Evolutionary conservation across 2,797 vertebrate genomes (phyloP), one percentile per base, ranked within the genome.

Genomic region (Falco columbarius): DNA sequence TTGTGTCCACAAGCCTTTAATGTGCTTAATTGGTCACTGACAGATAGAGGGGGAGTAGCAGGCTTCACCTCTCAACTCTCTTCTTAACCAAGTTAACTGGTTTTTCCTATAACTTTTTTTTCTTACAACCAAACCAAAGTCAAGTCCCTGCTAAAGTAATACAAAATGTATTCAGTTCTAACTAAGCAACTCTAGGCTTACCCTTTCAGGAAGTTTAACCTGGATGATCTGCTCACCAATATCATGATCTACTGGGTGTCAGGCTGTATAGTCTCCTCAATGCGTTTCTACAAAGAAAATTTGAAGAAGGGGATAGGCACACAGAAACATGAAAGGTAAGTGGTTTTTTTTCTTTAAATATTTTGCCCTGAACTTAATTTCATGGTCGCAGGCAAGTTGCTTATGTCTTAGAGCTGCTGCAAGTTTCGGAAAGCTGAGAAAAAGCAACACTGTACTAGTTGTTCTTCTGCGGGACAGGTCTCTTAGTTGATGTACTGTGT

Each of bases 171-270:
- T 63, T 93, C 20, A 29, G 32, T 52, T 92, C 59, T 88, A 76
- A 88, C 36, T 40, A 74, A 71, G 7, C 32, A 40, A 18, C 51
- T 96, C 73, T 96, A 91, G 67, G 15, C 12, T 93, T 72, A 46
- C 46, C 54, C 72, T 7, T 79, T 36, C 94, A 98, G 98, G 96
- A 98, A 98, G 87, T 98, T 95, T 93, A 95, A 95, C 80, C 95
- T 98, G 96, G 98, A 98, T 7, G 98, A 98, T 6, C 97, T 98
- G 92, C 97, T 98, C 89, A 98, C 98, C 89, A 98, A 97, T n/a
- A 30, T 98, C 91, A 98, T 98, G 98, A 97, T 98, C 90, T 98
- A 98, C 96, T 98, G 98, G 98, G 95, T 98, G 11, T 97, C 98
- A 0, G 97, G 95, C 63, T 96, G 90, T 70, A 97, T 98, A 3